Conservation (phyloP, 1,140 invertebrate genomes). For the Trachelipus rathkii region DNA sequence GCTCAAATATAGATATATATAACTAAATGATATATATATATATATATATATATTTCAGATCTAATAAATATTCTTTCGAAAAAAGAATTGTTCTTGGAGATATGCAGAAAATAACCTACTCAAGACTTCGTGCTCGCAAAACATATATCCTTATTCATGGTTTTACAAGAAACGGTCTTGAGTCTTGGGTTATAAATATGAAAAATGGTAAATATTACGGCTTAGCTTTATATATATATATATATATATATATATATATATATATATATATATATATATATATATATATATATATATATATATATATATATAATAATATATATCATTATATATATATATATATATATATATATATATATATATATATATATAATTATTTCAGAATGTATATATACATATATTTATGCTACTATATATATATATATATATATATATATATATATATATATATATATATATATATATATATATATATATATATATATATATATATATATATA, state of each 20-base stretch:
- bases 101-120: background rate
- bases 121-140: background rate
- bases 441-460: conserved; percentile 18
- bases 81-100: background rate
- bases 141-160: conserved; percentile 25
- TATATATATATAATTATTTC: no score
- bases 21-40: background rate
- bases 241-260: background rate
- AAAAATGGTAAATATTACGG: conserved; percentile 47
- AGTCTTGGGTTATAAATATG: conserved; percentile 17
- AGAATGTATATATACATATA: no score
- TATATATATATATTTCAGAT: background rate
- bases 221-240: no score
- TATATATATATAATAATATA: background rate
- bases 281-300: background rate
- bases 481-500: no score
- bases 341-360: conserved; percentile 5
- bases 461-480: background rate
- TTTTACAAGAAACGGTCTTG: background rate
- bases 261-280: background rate
- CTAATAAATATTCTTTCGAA: background rate
- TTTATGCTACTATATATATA: no score
- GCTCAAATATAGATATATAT: no score
- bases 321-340: background rate
- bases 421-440: conserved; percentile 19